Conservation (phyloP, 1,140 invertebrate species). For the Zelostemma sp. region DNA sequence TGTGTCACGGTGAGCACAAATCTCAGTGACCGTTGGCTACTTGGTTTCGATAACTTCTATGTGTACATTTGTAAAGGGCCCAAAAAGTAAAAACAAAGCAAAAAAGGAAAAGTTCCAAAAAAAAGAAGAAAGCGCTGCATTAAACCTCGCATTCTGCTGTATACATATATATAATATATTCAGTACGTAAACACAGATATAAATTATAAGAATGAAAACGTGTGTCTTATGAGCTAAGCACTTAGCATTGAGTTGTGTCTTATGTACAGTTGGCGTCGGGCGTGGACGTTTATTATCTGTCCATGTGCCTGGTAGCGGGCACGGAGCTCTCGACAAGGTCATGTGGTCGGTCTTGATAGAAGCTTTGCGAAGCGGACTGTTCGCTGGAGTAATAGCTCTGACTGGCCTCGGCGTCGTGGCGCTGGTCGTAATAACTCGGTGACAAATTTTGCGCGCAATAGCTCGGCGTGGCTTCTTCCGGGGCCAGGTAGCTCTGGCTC, state of each 20-base stretch:
- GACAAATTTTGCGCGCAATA: constrained; percentile 59
- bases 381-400: constrained; percentile 63
- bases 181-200: constrained; percentile 47
- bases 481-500: constrained; percentile 62
- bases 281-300: constrained; percentile 61
- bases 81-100: constrained; percentile 8
- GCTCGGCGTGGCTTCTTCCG: constrained; percentile 57
- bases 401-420: constrained; percentile 59
- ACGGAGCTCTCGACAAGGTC: constrained; percentile 66
- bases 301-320: constrained; percentile 57
- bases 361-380: constrained; percentile 62
- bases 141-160: too few species aligned
- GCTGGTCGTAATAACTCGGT: constrained; percentile 60
- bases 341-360: constrained; percentile 66
- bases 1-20: background rate
- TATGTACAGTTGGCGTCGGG: constrained; percentile 49
- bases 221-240: constrained; percentile 44
- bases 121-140: too few species aligned
- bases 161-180: constrained; percentile 32
- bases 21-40: too few species aligned
- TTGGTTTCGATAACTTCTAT: too few species aligned
- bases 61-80: constrained; percentile 3
- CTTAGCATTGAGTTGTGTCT: constrained; percentile 37
- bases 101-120: too few species aligned
- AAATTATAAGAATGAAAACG: constrained; percentile 56